Evolutionary conservation across 2,888 invertebrate genomes (phyloP), one percentile per base, ranked within the genome.

Genomic region (Xestia ashworthii): DNA sequence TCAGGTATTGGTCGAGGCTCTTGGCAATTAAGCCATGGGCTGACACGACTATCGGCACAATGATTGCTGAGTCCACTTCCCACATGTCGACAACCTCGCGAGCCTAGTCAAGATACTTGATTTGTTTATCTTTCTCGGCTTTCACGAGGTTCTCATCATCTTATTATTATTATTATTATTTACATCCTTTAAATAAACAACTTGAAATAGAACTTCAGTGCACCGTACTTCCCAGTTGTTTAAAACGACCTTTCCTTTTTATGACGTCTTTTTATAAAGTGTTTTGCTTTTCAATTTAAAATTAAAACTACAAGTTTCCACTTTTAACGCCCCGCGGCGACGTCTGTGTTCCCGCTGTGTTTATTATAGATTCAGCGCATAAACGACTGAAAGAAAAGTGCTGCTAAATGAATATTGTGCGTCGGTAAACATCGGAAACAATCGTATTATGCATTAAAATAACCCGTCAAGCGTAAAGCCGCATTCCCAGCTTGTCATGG

Each of bases 231-330:
- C 53, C 14, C 3, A 25, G 4, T 46, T 53, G 14, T 22, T 71
- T 55, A 14, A 60, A 71, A 69, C n/a, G n/a, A n/a, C 32, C 32
- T 32, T 32, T 32, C 3, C 32, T 32, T 32, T 32, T 32, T 3
- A 32, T 32, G 3, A 32, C n/a, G n/a, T n/a, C n/a, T n/a, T n/a
- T n/a, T n/a, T 32, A 32, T n/a, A 79, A 53, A 79, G 64, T 78
- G 72, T 71, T 78, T 48, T n/a, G 78, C 46, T 81, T 78, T 65
- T 11, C 53, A 78, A 58, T 81, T 76, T 82, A 66, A 82, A 80
- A 70, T 80, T 4, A 8, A 82, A 69, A 82, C 64, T 38, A 53
- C 72, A 70, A 72, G 78, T 83, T 82, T 66, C 60, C 62, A 82
- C 78, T 82, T 78, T 53, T 32, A 68, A 72, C 65, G 22, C 60